These are phyloP conservation scores for Coranthus polyacanthus DNA, from an alignment of 2,797 vertebrate genomes.

Conservation along the genomic window DNA sequence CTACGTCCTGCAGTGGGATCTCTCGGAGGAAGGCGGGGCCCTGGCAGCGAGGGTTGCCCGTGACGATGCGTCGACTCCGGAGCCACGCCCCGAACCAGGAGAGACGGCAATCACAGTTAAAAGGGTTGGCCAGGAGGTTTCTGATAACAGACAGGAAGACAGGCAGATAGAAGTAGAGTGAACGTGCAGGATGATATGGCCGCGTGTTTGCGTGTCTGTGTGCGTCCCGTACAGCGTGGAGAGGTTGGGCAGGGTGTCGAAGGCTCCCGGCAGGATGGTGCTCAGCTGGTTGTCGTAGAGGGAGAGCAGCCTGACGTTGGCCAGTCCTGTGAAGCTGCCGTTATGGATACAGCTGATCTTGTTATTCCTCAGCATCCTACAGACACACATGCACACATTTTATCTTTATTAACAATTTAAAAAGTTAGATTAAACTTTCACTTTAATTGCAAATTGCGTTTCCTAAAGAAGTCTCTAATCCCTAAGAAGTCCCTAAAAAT, in stretches of 20 bases:
- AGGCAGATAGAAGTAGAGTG: not conserved
- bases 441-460: no score
- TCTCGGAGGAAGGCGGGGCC: slow-evolving; percentile 93
- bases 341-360: slow-evolving; percentile 97
- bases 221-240: slow-evolving; percentile 73
- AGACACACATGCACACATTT: slow-evolving; percentile 41
- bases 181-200: no score
- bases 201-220: slow-evolving; percentile 11
- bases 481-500: not conserved
- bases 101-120: slow-evolving; percentile 95
- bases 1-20: slow-evolving; percentile 97
- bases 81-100: slow-evolving; percentile 97
- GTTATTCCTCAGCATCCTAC: slow-evolving; percentile 97
- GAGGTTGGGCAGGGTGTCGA: slow-evolving; percentile 94
- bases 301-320: slow-evolving; percentile 93
- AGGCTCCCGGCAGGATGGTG: slow-evolving; percentile 93
- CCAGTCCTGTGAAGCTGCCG: slow-evolving; percentile 94
- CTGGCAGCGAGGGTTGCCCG: slow-evolving; percentile 95
- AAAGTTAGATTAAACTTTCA: no score
- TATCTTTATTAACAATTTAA: slow-evolving; percentile 3
- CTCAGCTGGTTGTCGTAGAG: slow-evolving; percentile 97
- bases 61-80: slow-evolving; percentile 94
- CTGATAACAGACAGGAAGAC: slow-evolving; percentile 72
- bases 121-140: slow-evolving; percentile 95
- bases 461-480: no score